Base-by-base conservation (phyloP, 2,888 invertebrate species). In the Limnephilus lunatus region DNA sequence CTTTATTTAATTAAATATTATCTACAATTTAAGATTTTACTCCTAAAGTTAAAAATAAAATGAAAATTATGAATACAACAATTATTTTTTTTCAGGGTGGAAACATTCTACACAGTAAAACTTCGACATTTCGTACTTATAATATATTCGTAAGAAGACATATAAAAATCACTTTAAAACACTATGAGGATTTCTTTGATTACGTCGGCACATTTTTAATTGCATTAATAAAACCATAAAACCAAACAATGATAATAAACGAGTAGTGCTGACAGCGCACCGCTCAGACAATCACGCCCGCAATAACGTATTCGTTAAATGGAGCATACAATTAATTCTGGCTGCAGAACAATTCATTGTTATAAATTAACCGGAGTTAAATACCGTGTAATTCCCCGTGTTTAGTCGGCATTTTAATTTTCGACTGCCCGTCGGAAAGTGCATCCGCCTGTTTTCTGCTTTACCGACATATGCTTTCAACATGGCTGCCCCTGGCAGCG, bases 321-420 rank as follows among this genome's bases (percentile, higher is more conserved):
- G 81, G 35, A 44, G 31, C 87, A 83, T 48, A 90, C 92, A 93
- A 93, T 93, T 93, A 93, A 93, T 93, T 93, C 93, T 35, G 81
- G 81, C 89, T 81, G 53, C 89, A 81, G 87, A 48, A 89, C 88
- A 91, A 90, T 88, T 85, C 68, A 44, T 86, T 85, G 87, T 86
- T 88, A 89, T 93, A 93, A 93, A 93, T 92, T 93, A 93, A 91
- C 35, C 89, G 86, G 90, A 91, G 92, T 92, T 93, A 93, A 93
- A 93, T 86, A 89, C 93, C 93, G 93, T 93, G 93, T 93, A 93
- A 93, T 93, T 93, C 87, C 90, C 82, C 44, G 86, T 90, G 92
- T 92, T 92, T 92, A 85, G 88, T 85, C 85, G 31, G 81, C 91
- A 68, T 93, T 92, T 90, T 92, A 90, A 93, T 93, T 92, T 90